A percentile compares a stretch with the other conserved stretches of the same genome.
Conservation (phyloP, 2,797 vertebrate species). For the Chrysocyon brachyurus region DNA sequence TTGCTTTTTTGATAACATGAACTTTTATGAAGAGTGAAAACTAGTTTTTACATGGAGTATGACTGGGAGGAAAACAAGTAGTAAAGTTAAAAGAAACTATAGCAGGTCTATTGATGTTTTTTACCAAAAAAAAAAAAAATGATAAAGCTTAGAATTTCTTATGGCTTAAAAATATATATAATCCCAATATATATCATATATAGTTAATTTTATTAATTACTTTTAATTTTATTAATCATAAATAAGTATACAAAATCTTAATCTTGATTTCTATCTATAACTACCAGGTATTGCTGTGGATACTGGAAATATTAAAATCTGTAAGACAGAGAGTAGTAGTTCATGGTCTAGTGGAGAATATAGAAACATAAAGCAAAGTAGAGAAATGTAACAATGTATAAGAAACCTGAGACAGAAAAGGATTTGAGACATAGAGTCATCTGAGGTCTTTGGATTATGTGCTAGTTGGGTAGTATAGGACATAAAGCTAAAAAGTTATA, state of each 20-base stretch:
- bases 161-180: neutral
- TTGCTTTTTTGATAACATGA: conserved; percentile 73
- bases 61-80: conserved; percentile 51
- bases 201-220: neutral
- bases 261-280: neutral
- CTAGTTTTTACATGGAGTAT: conserved; percentile 60
- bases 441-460: neutral
- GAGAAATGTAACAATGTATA: neutral
- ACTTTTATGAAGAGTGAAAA: conserved; percentile 67
- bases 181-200: neutral
- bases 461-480: neutral
- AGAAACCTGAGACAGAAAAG: neutral
- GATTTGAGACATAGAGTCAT: neutral
- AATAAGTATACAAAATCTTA: neutral
- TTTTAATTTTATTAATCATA: neutral
- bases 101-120: conserved; percentile 16
- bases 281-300: neutral
- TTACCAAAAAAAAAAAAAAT: neutral
- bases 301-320: neutral
- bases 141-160: neutral
- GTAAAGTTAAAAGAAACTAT: conserved; percentile 59
- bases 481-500: neutral
- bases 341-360: too few relatives aligned
- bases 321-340: neutral
- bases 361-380: neutral